phyloP scores from a whole-genome alignment of 2,113 vertebrate genomes.

The Atherinomorus stipes region DNA sequence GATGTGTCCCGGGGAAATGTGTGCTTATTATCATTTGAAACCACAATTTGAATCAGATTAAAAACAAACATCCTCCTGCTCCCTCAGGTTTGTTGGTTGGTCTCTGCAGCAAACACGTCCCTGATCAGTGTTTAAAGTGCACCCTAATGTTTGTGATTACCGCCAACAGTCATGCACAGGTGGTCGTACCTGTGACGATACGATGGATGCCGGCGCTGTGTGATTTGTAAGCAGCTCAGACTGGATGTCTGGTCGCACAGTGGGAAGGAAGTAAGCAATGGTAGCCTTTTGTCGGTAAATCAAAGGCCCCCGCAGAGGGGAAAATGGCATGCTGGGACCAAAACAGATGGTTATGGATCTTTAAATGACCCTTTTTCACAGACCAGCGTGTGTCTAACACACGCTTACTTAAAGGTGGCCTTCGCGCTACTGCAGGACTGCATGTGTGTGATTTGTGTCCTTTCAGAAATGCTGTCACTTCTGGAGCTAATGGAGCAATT shows the following conservation, averaged over 20 bases:
- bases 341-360: slow-evolving; percentile 72
- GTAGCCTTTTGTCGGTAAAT: slow-evolving; percentile 59
- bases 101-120: slow-evolving; percentile 3
- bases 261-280: slow-evolving; percentile 38
- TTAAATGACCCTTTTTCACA: slow-evolving; percentile 71
- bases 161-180: slow-evolving; percentile 35
- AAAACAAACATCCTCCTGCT: background rate
- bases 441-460: slow-evolving; percentile 14
- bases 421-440: background rate
- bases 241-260: slow-evolving; percentile 55
- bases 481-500: slow-evolving; percentile 59
- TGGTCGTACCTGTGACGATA: slow-evolving; percentile 48
- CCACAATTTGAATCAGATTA: background rate
- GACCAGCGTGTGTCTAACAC: slow-evolving; percentile 56
- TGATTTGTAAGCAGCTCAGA: slow-evolving; percentile 54
- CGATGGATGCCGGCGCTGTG: slow-evolving; percentile 39
- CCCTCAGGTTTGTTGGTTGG: slow-evolving; percentile 12
- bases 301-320: slow-evolving; percentile 60
- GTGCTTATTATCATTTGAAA: background rate
- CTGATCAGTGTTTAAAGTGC: slow-evolving; percentile 40
- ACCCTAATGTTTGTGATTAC: slow-evolving; percentile 44
- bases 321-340: slow-evolving; percentile 63
- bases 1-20: background rate
- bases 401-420: slow-evolving; percentile 48
- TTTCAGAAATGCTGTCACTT: slow-evolving; percentile 53